Conservation (phyloP, 2,888 invertebrate genomes). For the Drosophila vallismaia region DNA sequence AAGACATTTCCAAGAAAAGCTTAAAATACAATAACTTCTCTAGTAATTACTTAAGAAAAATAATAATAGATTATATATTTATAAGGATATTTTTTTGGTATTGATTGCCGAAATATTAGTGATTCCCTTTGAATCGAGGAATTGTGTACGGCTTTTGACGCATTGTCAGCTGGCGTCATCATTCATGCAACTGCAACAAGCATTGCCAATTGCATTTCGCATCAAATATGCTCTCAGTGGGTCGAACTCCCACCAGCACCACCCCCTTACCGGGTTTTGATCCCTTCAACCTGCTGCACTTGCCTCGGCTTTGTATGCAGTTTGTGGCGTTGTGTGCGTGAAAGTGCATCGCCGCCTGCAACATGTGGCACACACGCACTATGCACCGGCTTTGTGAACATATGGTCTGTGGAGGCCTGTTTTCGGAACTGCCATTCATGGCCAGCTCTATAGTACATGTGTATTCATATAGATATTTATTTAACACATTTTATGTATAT, state of each 20-base stretch:
- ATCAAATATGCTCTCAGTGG: constrained; percentile 67
- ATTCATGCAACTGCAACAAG: constrained; percentile 45
- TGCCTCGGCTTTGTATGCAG: constrained; percentile 40
- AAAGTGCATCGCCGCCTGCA: constrained; percentile 54
- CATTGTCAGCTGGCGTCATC: constrained; percentile 54
- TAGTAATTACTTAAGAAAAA: constrained; percentile 1
- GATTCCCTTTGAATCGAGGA: constrained; percentile 31
- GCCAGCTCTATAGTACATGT: constrained; percentile 12
- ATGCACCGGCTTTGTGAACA: constrained; percentile 70
- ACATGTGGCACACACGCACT: constrained; percentile 79
- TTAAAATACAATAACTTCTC: not conserved
- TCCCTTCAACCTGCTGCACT: constrained; percentile 21
- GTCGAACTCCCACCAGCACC: not conserved
- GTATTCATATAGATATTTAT: constrained; percentile 61
- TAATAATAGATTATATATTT: constrained; percentile 9
- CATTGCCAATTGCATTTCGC: constrained; percentile 34
- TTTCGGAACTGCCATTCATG: constrained; percentile 37
- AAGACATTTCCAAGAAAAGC: too few species aligned
- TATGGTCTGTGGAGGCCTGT: constrained; percentile 47
- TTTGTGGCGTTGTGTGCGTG: constrained; percentile 25
- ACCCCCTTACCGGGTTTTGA: not conserved
- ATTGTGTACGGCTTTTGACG: constrained; percentile 22
- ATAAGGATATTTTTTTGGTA: constrained; percentile 5
- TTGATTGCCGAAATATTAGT: constrained; percentile 25
- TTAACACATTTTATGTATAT: constrained; percentile 70